Evolutionary conservation across 2,113 vertebrate genomes (phyloP).

Genomic region (Addax nasomaculatus): DNA sequence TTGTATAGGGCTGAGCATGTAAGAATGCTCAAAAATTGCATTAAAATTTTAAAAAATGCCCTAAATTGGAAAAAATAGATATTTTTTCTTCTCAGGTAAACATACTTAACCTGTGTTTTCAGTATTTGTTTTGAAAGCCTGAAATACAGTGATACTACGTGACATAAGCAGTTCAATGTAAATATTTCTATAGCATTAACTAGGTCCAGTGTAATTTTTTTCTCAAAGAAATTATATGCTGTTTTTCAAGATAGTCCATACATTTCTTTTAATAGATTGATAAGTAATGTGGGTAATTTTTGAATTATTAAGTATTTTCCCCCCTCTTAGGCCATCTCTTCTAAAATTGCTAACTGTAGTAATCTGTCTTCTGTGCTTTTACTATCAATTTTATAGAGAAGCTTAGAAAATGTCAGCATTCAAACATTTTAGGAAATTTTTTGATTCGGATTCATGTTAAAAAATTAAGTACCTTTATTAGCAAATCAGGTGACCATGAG

Average conservation of each 20-base stretch:
- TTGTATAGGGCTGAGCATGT: not conserved
- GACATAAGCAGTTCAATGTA: not conserved
- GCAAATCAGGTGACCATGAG: not conserved
- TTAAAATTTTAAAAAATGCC: not conserved
- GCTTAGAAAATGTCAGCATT: constrained; percentile 31
- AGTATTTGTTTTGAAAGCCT: constrained; percentile 28
- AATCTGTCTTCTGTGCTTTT: constrained; percentile 31
- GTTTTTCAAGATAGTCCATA: not conserved
- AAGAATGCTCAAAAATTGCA: not conserved
- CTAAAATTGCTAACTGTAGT: constrained; percentile 17
- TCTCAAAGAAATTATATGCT: not conserved
- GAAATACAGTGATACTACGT: not conserved
- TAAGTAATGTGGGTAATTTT: not conserved
- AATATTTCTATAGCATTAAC: not conserved
- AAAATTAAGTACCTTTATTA: constrained; percentile 21
- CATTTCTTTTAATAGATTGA: constrained; percentile 30
- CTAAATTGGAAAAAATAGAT: not conserved
- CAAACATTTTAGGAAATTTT: constrained; percentile 6
- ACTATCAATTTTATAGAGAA: not conserved
- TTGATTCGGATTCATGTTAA: not conserved
- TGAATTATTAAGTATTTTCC: not conserved
- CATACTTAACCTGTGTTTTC: not conserved
- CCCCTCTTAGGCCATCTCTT: not conserved
- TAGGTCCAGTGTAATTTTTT: constrained; percentile 6
- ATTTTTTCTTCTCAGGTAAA: not conserved